Conservation (phyloP, 1,140 invertebrate genomes). For the Whitmania pigra region DNA sequence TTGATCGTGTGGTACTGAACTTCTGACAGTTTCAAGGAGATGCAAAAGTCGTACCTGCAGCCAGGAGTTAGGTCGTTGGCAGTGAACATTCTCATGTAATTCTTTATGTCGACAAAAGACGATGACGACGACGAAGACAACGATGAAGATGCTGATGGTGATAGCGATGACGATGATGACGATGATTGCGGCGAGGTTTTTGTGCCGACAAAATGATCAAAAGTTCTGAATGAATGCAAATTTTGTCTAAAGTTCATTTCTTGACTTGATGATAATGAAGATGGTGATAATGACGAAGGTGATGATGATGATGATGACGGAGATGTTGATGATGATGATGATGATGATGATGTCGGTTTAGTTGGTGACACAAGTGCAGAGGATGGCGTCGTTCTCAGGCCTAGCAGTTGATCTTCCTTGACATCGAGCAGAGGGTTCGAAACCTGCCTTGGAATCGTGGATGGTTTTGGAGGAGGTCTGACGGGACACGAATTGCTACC, state of each 20-base stretch:
- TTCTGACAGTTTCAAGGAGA: constrained; percentile 10
- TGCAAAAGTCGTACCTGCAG: constrained; percentile 23
- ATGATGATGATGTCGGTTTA: too few relatives aligned
- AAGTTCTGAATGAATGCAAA: too few relatives aligned
- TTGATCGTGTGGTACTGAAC: constrained; percentile 15
- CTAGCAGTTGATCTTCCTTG: too few relatives aligned
- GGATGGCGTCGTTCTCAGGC: too few relatives aligned
- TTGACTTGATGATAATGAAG: neutral
- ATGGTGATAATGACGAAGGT: neutral
- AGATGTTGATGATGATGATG: too few relatives aligned
- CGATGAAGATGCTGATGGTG: neutral
- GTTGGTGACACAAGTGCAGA: too few relatives aligned
- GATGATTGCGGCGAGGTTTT: neutral
- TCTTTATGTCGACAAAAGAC: constrained; percentile 16
- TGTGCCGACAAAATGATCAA: neutral
- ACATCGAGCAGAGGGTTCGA: too few relatives aligned
- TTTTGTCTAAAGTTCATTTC: too few relatives aligned
- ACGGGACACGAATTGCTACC: too few relatives aligned
- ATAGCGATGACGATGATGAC: neutral
- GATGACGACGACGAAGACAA: neutral
- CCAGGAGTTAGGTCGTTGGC: constrained; percentile 23
- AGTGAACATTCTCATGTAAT: constrained; percentile 27
- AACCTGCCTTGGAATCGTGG: too few relatives aligned
- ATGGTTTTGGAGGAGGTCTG: too few relatives aligned
- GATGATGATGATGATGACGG: neutral